Base-by-base conservation (phyloP, 1,140 invertebrate genomes). In the Dermatophagoides farinae region DNA sequence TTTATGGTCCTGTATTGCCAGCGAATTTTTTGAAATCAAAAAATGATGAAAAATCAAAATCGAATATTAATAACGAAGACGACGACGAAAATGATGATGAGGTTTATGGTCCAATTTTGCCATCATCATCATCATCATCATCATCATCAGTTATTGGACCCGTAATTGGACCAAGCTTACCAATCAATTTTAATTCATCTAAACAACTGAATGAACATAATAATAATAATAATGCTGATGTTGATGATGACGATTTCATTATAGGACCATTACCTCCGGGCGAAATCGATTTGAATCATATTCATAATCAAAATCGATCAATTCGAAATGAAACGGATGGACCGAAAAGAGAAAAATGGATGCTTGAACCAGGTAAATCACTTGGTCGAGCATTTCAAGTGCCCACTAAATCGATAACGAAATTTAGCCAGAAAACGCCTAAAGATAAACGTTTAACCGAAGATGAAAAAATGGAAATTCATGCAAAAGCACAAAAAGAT, bases 261-360 rank as follows among this genome's bases (percentile, higher is more conserved):
- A 50, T 60, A 8, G 58, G 58, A 11, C 58, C 58, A 31, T 16
- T 60, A 11, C 58, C 46, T 10, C 11, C 10, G 50, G 43, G 43
- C 47, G 50, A 50, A 40, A n/a, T 49, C 9, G 46, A 60, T 31
- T 8, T 8, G 9, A 31, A 60, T 41, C 41, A 60, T 31, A 6
- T 18, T 1, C 4, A 16, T 6, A 12, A 14, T 58, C 57, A 55
- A 16, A 23, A 43, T 38, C 16, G 43, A 16, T 52, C 11, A 51
- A 20, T 23, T 20, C 4, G 50, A 60, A 60, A 10, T 37, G 46
- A 40, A 5, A 1, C 8, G 25, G n/a, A 50, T 20, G 46, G 6
- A 2, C 1, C 57, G n/a, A 58, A 58, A 61, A 31, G 60, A 12
- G 60, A 61, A 61, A 46, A 61, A 23, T 61, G 60, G 60, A 61